Conservation (phyloP, 2,888 invertebrate genomes). For the Hirtodrosophila cameraria region DNA sequence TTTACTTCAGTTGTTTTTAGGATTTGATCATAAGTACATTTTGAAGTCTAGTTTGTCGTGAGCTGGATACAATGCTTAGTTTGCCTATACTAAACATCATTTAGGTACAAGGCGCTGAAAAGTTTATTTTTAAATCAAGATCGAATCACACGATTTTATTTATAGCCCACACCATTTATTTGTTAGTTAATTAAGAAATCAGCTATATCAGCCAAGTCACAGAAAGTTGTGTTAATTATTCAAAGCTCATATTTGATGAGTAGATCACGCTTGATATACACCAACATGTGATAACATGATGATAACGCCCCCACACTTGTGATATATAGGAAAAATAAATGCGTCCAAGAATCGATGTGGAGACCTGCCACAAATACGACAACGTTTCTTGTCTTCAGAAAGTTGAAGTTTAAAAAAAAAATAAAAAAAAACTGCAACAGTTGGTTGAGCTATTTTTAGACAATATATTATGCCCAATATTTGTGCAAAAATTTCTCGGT, state of each 20-base stretch:
- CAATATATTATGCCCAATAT: constrained; percentile 30
- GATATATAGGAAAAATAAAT: constrained; percentile 11
- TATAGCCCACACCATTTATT: constrained; percentile 20
- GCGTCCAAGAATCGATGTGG: constrained; percentile 26
- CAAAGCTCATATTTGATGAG: constrained; percentile 37
- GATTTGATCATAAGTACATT: too few species aligned
- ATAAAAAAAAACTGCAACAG: constrained; percentile 33
- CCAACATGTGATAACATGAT: constrained; percentile 38
- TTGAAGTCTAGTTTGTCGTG: too few species aligned
- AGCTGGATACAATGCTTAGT: too few species aligned
- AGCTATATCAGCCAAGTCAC: neutral
- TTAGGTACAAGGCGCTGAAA: too few species aligned
- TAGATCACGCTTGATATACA: constrained; percentile 39
- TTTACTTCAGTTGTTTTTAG: too few species aligned
- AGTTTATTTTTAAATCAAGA: neutral
- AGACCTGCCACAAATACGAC: constrained; percentile 47
- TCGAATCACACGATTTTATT: constrained; percentile 20
- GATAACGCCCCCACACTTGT: constrained; percentile 26
- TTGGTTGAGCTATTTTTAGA: constrained; percentile 48
- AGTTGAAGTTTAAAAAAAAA: too few species aligned
- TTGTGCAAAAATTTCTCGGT: constrained; percentile 44
- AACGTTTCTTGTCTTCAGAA: constrained; percentile 24
- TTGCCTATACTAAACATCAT: too few species aligned
- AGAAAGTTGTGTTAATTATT: constrained; percentile 30
- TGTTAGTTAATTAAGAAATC: constrained; percentile 38